Evolutionary conservation across 1,140 invertebrate species (phyloP), one percentile per base, ranked within the genome.

Genomic region (Ptiloglossa arizonensis): DNA sequence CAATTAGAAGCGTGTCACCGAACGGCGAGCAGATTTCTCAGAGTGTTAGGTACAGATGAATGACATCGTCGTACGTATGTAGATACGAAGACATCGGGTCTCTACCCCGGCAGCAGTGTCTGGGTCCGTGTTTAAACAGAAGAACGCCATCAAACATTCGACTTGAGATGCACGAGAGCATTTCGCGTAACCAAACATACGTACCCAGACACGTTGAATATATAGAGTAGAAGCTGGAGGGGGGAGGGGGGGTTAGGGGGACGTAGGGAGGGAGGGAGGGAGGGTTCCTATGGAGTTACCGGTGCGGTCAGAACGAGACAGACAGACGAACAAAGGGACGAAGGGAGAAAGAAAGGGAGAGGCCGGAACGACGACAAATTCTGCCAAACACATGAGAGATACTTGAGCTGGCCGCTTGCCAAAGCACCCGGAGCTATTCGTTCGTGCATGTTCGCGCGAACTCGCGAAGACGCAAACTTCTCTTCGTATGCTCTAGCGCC

Each of bases 351-450:
- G 52, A 24, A 24, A 41, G 5, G 27, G 56, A 44, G 22, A 24
- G n/a, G 57, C 1, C 22, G 44, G 46, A 32, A 46, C n/a, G 73
- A 69, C 59, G 86, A 87, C 83, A 88, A 88, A 88, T 88, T 83
- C 77, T 85, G 83, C 79, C 86, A 87, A 88, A 87, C 83, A 87
- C 87, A 86, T 68, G 82, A 81, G 83, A 87, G 79, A 86, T 85
- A 85, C 85, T 87, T 22, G 66, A 80, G 82, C 74, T 88, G 87
- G 87, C 85, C 73, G 67, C 22, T 79, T 69, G 87, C 87, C 87
- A 88, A 85, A 75, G 77, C 78, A 81, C 74, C 79, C 78, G 72
- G 59, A 32, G 68, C 80, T 74, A 78, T 74, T 83, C 81, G 71
- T 63, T 81, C 80, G 59, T 81, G 29, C 74, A 69, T 68, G 83